Percentiles rank a stretch among this genome's conserved stretches.
Evolutionary conservation across 2,113 vertebrate genomes (phyloP).

Genomic region (Muntiacus reevesi): DNA sequence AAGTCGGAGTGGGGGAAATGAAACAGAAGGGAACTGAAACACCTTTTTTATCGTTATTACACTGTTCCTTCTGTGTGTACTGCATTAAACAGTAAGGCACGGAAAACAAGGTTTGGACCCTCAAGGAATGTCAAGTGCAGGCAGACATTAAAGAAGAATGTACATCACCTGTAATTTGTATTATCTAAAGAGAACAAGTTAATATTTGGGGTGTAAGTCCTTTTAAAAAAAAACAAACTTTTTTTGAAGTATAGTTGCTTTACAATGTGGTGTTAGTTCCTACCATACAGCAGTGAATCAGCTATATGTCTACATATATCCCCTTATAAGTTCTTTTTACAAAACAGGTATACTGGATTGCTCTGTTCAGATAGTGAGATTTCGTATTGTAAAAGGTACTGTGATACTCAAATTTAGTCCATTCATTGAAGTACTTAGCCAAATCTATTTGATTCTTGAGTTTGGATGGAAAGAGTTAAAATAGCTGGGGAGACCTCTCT

Average conservation of each 20-base stretch:
- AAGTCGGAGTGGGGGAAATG: neutral
- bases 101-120: neutral
- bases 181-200: neutral
- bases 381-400: neutral
- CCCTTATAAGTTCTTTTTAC: neutral
- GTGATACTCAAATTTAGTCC: neutral
- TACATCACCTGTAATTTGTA: neutral
- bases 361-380: neutral
- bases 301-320: neutral
- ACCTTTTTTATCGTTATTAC: neutral
- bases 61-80: neutral
- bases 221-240: neutral
- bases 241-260: neutral
- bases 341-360: neutral
- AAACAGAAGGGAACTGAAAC: neutral
- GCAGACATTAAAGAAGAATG: neutral
- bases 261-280: neutral
- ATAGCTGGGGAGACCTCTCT: neutral
- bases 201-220: neutral
- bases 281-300: neutral
- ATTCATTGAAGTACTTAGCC: neutral
- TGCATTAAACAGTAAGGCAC: neutral
- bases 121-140: neutral
- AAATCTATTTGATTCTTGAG: neutral
- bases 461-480: slow-evolving; percentile 6